phyloP scores from a whole-genome alignment of 2,113 vertebrate species.

The Coreoperca whiteheadi region DNA sequence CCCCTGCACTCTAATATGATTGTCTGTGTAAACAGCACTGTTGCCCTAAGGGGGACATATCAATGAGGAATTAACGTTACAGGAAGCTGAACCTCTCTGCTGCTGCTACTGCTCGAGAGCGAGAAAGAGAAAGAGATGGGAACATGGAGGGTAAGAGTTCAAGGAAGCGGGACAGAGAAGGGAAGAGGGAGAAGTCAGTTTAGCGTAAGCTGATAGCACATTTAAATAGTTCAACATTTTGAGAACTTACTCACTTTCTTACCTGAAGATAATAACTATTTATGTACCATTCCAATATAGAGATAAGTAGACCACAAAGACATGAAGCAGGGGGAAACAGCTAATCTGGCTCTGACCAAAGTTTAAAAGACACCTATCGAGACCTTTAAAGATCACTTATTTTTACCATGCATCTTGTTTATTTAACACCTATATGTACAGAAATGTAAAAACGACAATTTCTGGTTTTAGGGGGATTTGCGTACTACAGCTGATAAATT shows the following conservation, averaged over 20 bases:
- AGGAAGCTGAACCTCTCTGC: too few relatives aligned
- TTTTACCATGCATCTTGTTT: background rate
- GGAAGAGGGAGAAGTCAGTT: background rate
- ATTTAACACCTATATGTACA: background rate
- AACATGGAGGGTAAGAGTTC: background rate
- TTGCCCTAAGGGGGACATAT: slow-evolving; percentile 49
- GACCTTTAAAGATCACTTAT: background rate
- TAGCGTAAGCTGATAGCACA: background rate
- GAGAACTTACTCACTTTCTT: background rate
- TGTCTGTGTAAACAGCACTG: slow-evolving; percentile 58
- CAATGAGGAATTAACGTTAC: slow-evolving; percentile 56
- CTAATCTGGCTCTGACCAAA: background rate
- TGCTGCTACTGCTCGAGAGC: too few relatives aligned
- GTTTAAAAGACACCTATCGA: background rate
- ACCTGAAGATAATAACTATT: background rate
- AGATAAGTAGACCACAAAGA: background rate
- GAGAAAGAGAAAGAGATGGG: too few relatives aligned
- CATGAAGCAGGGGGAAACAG: background rate
- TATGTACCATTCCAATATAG: background rate
- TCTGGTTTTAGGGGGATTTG: background rate
- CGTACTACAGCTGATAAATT: background rate
- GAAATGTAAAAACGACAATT: background rate
- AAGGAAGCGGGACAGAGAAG: background rate
- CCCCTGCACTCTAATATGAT: slow-evolving; percentile 39
- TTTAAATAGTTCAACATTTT: background rate